These are phyloP conservation scores for Bombyx huttoni DNA, from an alignment of 2,888 invertebrate genomes.

Conservation along the genomic window DNA sequence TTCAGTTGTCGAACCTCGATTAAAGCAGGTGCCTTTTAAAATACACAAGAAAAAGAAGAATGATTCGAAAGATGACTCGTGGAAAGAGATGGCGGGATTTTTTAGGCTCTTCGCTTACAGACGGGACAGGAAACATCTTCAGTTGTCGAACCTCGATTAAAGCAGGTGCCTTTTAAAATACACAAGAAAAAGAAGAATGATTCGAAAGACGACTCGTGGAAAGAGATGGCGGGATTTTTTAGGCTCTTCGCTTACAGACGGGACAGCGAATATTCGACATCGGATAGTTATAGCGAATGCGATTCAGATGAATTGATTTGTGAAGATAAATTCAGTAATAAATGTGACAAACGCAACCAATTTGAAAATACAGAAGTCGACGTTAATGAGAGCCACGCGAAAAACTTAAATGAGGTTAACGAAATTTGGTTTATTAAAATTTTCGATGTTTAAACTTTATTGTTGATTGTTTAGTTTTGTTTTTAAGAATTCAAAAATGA, in stretches of 20 bases:
- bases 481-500: no score
- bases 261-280: conserved; percentile 51
- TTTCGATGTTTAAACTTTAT: no score
- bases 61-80: conserved; percentile 43
- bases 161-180: conserved; percentile 62
- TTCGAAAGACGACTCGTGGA: conserved; percentile 48
- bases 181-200: conserved; percentile 40
- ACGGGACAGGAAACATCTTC: no score
- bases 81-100: conserved; percentile 49
- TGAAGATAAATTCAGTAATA: conserved; percentile 5
- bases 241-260: conserved; percentile 46
- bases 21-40: conserved; percentile 62
- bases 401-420: no score
- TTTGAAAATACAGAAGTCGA: no score
- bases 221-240: conserved; percentile 48
- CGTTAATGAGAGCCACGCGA: no score
- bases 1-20: conserved; percentile 29
- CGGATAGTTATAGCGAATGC: conserved; percentile 62
- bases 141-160: conserved; percentile 35
- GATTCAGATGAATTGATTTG: conserved; percentile 36
- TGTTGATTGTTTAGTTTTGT: no score
- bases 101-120: conserved; percentile 49
- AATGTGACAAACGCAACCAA: no score
- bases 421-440: no score
- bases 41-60: conserved; percentile 46